A percentile compares a stretch with the other conserved stretches of the same genome.
These are phyloP conservation scores for Cygnus olor DNA, from an alignment of 2,797 vertebrate species.

Conservation along the genomic window DNA sequence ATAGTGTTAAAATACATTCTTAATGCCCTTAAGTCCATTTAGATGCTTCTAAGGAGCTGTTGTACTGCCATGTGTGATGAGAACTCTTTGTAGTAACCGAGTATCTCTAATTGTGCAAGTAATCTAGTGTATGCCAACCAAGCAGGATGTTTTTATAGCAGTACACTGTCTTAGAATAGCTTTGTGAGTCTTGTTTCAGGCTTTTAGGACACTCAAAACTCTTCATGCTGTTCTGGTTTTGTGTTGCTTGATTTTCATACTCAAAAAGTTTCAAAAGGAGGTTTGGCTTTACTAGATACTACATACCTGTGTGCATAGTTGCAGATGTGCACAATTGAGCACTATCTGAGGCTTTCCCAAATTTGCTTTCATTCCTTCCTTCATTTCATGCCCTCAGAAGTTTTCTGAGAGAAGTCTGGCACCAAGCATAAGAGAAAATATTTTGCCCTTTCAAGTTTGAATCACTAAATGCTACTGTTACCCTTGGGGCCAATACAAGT, in stretches of 20 bases:
- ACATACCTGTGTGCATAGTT: neutral
- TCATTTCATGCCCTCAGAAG: neutral
- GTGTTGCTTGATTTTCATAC: neutral
- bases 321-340: constrained; percentile 1
- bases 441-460: neutral
- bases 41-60: neutral
- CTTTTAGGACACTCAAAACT: neutral
- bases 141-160: neutral
- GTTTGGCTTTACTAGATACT: neutral
- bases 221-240: neutral
- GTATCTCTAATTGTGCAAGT: neutral
- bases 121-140: neutral
- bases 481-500: neutral
- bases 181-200: neutral
- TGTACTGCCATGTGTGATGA: neutral
- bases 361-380: neutral
- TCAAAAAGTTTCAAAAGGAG: neutral
- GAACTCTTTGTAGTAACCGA: neutral
- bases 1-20: neutral
- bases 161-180: fast-evolving
- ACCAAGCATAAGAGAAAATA: neutral
- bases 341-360: neutral
- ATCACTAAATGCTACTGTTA: neutral
- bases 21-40: neutral
- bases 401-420: neutral